Conservation (phyloP, 1,140 invertebrate species). For the Bicyclus anynana region DNA sequence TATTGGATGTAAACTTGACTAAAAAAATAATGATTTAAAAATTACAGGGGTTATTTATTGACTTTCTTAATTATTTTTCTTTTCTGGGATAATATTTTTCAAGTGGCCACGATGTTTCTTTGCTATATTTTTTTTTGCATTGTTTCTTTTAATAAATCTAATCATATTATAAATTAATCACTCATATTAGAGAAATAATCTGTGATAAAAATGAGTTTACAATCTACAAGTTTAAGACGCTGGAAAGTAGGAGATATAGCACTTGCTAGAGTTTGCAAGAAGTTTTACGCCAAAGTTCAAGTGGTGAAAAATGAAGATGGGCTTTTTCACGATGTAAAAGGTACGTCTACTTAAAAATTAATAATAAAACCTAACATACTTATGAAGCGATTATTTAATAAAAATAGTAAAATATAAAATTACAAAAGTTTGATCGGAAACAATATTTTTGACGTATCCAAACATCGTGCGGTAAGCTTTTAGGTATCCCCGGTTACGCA, state of each 20-base stretch:
- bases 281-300: constrained; percentile 57
- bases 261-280: constrained; percentile 51
- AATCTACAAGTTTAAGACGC: constrained; percentile 35
- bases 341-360: constrained; percentile 17
- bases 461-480: no score
- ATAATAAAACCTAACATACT: background rate
- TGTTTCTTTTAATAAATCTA: background rate
- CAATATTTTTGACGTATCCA: no score
- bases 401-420: no score
- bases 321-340: constrained; percentile 62
- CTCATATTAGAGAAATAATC: background rate
- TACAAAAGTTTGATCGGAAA: no score
- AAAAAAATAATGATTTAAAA: no score
- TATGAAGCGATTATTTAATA: no score
- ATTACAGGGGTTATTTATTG: no score
- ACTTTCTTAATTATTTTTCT: no score
- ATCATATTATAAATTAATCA: background rate
- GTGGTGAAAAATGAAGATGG: constrained; percentile 63
- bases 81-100: no score
- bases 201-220: constrained; percentile 16
- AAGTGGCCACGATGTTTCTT: no score
- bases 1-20: no score
- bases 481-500: no score
- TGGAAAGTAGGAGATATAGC: constrained; percentile 66
- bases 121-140: background rate